Base-by-base conservation (phyloP, 1,140 invertebrate species). In the Sogatella furcifera region DNA sequence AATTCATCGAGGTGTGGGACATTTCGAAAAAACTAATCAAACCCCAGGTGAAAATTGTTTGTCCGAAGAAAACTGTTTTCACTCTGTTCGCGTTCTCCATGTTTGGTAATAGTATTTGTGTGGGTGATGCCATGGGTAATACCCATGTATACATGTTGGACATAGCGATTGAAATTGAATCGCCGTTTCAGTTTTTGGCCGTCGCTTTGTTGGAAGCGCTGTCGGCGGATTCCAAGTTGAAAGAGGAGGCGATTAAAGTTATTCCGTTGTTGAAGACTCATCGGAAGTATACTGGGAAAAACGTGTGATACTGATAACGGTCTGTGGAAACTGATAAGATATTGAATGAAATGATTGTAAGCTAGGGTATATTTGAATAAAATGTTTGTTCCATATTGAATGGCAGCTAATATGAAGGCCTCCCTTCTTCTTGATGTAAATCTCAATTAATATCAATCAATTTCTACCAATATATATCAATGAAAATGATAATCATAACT, bases 1-100 rank as follows among this genome's bases (percentile, higher is more conserved):
- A 78, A 62, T 74, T 31, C 4, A 60, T 70, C 6, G 62, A 63
- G 42, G 57, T 70, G 5, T 70, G 69, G 69, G 68, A 70, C 44
- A 65, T 70, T 19, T 41, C 60, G 2, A 22, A 64, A 8, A 69
- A 66, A 44, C 62, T 62, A 2, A 57, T 60, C 6, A 55, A 54
- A 9, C 68, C 68, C 0, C 58, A 62, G 13, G 55, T 58, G 34
- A 52, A 34, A 6, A 52, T 34, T 5, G 10, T n/a, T 14, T 55
- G 41, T 15, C 62, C 62, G 0, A 15, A 49, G 28, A 17, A 42
- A 22, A 19, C 28, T 17, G 22, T 55, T 21, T 60, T 60, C 31
- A 63, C 57, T 17, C 34, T 24, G 14, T 17, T 63, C 1, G 34
- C 38, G 3, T 63, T 60, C 34, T 38, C 52, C 0, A 38, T n/a